A percentile compares a stretch with the other conserved stretches of the same genome.
phyloP scores from a whole-genome alignment of 2,888 invertebrate genomes.

The Limnephilus lunatus region DNA sequence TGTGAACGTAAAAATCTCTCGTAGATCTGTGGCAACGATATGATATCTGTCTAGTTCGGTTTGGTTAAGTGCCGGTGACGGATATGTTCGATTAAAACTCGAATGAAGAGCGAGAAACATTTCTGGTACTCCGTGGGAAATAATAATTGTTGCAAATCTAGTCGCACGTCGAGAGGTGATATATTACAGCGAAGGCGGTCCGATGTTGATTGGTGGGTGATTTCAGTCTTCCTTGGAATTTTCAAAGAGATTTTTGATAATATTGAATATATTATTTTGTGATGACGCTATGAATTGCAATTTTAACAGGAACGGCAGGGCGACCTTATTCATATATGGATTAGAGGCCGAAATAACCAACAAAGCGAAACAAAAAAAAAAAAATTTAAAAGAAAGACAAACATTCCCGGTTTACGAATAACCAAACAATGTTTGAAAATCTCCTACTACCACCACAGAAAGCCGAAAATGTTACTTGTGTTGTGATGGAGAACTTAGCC shows the following conservation, averaged over 20 bases:
- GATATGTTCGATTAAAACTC: constrained; percentile 34
- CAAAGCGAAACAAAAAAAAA: too few relatives aligned
- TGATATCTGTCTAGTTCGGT: neutral
- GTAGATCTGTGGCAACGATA: constrained; percentile 6
- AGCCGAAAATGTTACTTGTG: too few relatives aligned
- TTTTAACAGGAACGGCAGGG: too few relatives aligned
- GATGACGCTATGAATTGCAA: too few relatives aligned
- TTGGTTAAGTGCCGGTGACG: constrained; percentile 38
- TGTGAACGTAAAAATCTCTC: constrained; percentile 2
- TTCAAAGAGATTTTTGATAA: neutral
- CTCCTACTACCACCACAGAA: too few relatives aligned
- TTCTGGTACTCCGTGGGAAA: constrained; percentile 14
- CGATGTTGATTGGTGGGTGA: neutral
- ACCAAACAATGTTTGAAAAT: too few relatives aligned
- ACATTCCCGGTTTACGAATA: too few relatives aligned
- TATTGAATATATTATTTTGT: neutral
- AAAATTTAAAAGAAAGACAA: too few relatives aligned
- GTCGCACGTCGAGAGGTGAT: neutral
- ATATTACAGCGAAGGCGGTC: neutral
- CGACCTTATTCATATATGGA: too few relatives aligned
- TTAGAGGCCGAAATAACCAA: too few relatives aligned
- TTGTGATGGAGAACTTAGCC: too few relatives aligned
- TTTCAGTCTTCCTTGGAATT: neutral
- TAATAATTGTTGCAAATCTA: constrained; percentile 15
- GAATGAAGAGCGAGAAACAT: neutral